Base-by-base conservation (phyloP, 1,140 invertebrate species). In the Artemia franciscana region DNA sequence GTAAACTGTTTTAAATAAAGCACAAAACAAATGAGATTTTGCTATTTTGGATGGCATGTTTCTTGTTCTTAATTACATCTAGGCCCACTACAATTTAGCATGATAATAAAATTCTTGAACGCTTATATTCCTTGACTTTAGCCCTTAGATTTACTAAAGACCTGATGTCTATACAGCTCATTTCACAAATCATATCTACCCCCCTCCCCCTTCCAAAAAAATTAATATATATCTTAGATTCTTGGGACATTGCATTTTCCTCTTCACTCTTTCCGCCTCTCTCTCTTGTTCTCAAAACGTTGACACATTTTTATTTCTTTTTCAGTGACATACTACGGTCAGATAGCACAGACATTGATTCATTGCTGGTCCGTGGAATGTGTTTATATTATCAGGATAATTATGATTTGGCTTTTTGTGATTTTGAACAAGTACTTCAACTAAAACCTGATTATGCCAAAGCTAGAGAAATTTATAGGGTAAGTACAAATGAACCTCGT, bases 341-440 rank as follows among this genome's bases (percentile, higher is more conserved):
- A 67, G 85, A 93, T 70, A 82, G 80, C 70, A 81, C 83, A 66
- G 90, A 91, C 73, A 84, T 84, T 5, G 91, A 96, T 74, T 91
- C 91, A 4, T 82, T 93, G 66, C 93, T 86, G 72, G 86, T 94
- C 0, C 77, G 89, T 64, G 91, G 89, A 26, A 74, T 93, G 69
- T 92, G 89, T 74, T 77, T 93, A 15, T 95, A 93, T 74, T 93
- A 91, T 70, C 76, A 86, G 73, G 90, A 93, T 69, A 88, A 89
- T 71, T 77, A 91, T 63, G 90, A 93, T 15, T 85, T 84, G 73
- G 89, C 91, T 5, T 86, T 91, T 62, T 80, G 82, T 68, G 88
- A 93, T 75, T 93, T 95, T 69, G 86, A 91, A 73, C 85, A 91
- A 74, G 88, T 92, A 2, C 71, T 96, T 24, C 79, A 84, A 68